These are phyloP conservation scores for Crax fasciolata DNA, from an alignment of 2,797 vertebrate species.

Conservation along the genomic window DNA sequence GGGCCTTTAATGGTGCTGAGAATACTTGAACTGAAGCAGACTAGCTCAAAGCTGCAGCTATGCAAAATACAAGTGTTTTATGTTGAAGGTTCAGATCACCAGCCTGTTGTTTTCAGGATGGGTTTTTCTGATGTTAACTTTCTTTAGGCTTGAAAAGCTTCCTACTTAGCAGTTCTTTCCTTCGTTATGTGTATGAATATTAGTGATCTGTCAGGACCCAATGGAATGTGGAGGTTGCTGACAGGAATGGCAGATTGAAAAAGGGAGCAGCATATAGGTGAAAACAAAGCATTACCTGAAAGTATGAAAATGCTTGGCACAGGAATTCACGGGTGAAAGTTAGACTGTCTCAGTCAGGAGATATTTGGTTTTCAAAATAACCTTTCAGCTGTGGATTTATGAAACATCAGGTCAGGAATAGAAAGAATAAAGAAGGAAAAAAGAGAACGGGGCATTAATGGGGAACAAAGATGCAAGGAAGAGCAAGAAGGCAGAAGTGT, in stretches of 20 bases:
- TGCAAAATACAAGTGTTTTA: not conserved
- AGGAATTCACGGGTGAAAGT: not conserved
- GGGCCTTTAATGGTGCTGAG: not conserved
- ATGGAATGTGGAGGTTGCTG: not conserved
- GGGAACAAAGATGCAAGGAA: not conserved
- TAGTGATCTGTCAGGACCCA: not conserved
- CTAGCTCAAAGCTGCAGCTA: not conserved
- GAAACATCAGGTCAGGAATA: not conserved
- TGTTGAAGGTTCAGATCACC: not conserved
- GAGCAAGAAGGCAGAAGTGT: not conserved
- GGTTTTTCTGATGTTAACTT: constrained; percentile 15
- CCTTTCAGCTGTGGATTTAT: not conserved
- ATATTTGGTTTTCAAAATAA: constrained; percentile 10
- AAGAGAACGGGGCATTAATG: not conserved
- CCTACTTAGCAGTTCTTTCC: not conserved
- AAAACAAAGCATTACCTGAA: not conserved
- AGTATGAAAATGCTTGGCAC: not conserved
- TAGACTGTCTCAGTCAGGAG: constrained; percentile 13
- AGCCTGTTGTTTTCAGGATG: not conserved
- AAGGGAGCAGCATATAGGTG: not conserved
- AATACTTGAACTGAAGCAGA: not conserved
- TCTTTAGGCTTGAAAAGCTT: constrained; percentile 31
- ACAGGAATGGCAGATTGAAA: not conserved
- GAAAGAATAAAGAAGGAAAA: not conserved
- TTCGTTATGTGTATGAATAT: not conserved